Evolutionary conservation across 2,797 vertebrate genomes (phyloP).

Genomic region (Esox lucius): DNA sequence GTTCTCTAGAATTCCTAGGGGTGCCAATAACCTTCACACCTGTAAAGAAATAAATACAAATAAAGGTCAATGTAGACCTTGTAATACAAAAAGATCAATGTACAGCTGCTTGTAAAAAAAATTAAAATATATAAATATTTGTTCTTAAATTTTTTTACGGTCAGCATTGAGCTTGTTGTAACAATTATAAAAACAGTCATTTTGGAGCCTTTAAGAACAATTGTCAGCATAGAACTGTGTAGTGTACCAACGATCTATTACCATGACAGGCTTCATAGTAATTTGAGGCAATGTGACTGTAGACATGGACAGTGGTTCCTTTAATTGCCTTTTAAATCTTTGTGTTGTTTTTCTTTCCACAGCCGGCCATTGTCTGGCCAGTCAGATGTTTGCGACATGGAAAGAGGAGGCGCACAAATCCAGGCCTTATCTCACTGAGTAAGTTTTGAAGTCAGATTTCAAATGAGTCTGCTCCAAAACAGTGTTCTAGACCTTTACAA

Average conservation of each 20-base stretch:
- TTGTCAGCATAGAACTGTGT: neutral
- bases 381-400: conserved; percentile 66
- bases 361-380: conserved; percentile 71
- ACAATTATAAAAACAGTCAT: too few relatives aligned
- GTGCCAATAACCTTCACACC: too few relatives aligned
- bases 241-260: neutral
- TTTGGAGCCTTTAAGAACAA: too few relatives aligned
- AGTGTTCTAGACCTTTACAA: neutral
- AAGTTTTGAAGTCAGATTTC: conserved; percentile 46
- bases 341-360: conserved; percentile 21
- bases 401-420: conserved; percentile 37
- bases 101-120: too few relatives aligned
- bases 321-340: conserved; percentile 14
- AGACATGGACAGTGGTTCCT: neutral
- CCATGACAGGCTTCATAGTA: too few relatives aligned
- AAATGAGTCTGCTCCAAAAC: neutral
- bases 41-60: too few relatives aligned
- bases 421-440: conserved; percentile 66
- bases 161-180: too few relatives aligned
- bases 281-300: neutral
- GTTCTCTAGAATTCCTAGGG: too few relatives aligned
- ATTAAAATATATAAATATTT: too few relatives aligned
- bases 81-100: too few relatives aligned
- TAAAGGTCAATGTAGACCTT: too few relatives aligned
- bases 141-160: too few relatives aligned